Conservation (phyloP, 2,888 invertebrate genomes). For the Silvanus unidentatus region DNA sequence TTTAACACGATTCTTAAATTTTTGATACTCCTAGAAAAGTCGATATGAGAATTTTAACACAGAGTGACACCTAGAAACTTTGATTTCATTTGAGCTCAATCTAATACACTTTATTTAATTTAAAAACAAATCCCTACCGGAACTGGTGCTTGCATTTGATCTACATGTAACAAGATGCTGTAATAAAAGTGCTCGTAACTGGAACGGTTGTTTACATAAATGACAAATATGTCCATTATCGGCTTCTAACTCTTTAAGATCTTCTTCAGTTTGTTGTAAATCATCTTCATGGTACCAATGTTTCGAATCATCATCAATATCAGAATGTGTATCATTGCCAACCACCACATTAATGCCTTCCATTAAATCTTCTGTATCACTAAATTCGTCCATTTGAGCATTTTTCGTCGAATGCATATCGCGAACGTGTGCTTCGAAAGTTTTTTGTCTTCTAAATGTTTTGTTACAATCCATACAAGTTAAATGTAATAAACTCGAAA, state of each 20-base stretch:
- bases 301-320: conserved; percentile 38
- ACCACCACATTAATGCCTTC: conserved; percentile 77
- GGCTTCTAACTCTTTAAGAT: conserved; percentile 45
- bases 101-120: too few species aligned
- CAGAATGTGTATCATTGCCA: conserved; percentile 44
- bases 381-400: conserved; percentile 62
- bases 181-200: conserved; percentile 38
- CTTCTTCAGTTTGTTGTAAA: conserved; percentile 45
- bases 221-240: conserved; percentile 43
- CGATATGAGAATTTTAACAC: too few species aligned
- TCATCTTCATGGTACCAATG: conserved; percentile 46
- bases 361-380: conserved; percentile 81
- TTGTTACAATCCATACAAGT: conserved; percentile 48
- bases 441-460: conserved; percentile 58
- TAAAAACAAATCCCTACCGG: too few species aligned
- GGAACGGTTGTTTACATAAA: conserved; percentile 44
- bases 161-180: conserved; percentile 44
- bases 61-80: too few species aligned
- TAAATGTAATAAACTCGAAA: conserved; percentile 37
- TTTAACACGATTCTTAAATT: too few species aligned
- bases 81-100: too few species aligned
- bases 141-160: neutral
- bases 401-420: conserved; percentile 50
- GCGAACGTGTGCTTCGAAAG: conserved; percentile 57
- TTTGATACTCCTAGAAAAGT: too few species aligned